A percentile compares a stretch with the other conserved stretches of the same genome.
These are phyloP conservation scores for Drosophila nr. perissopoda DNA, from an alignment of 2,888 invertebrate species.

Conservation along the genomic window DNA sequence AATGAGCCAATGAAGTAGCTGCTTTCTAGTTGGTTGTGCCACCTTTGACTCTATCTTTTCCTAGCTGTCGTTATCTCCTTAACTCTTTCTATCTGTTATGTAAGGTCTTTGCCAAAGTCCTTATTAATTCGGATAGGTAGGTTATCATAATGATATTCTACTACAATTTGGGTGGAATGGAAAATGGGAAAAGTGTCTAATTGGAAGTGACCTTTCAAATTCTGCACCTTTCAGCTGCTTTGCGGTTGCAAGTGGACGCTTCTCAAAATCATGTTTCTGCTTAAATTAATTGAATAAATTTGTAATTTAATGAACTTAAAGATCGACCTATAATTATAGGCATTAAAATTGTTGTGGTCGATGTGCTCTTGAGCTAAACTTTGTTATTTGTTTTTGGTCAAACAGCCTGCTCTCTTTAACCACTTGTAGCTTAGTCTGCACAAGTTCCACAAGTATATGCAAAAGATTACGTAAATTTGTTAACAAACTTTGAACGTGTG, in stretches of 20 bases:
- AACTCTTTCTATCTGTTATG: background rate
- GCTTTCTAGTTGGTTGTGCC: background rate
- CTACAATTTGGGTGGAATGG: background rate
- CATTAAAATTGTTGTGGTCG: background rate
- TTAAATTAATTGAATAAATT: background rate
- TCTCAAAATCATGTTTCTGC: background rate
- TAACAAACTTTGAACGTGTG: constrained; percentile 16
- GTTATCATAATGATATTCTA: background rate
- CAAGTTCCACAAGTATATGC: background rate
- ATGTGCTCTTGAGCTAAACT: background rate
- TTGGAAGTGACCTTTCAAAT: background rate
- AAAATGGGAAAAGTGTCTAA: background rate
- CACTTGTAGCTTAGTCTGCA: constrained; percentile 16
- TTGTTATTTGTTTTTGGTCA: background rate
- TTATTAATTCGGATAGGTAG: background rate
- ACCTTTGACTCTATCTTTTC: background rate
- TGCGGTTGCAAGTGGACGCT: background rate
- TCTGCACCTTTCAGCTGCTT: background rate
- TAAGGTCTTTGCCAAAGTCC: background rate
- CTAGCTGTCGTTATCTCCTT: background rate
- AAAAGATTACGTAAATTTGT: constrained; percentile 30
- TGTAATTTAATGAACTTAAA: background rate
- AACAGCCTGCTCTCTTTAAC: background rate
- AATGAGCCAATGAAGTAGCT: background rate
- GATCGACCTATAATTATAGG: background rate